phyloP scores from a whole-genome alignment of 2,113 vertebrate genomes.

The Brienomyrus longianalis region DNA sequence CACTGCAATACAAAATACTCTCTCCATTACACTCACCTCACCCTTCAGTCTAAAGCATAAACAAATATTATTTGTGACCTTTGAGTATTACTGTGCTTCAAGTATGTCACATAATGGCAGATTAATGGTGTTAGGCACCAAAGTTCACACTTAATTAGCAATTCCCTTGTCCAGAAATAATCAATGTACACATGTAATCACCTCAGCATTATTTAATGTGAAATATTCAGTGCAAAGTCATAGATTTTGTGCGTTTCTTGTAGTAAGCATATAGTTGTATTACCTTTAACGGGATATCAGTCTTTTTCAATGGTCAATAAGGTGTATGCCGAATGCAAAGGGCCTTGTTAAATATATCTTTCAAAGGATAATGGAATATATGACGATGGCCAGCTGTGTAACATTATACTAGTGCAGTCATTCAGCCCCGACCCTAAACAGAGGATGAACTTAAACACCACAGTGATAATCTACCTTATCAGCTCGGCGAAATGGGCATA shows the following conservation, averaged over 20 bases:
- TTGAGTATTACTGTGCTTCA: too few relatives aligned
- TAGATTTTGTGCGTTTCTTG: too few relatives aligned
- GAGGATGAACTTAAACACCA: neutral
- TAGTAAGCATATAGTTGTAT: neutral
- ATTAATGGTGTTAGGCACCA: slow-evolving; percentile 30
- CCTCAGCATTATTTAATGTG: neutral
- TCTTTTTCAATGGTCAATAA: neutral
- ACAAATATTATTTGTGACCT: neutral
- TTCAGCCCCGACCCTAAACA: neutral
- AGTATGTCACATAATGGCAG: too few relatives aligned
- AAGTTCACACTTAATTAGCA: slow-evolving; percentile 31
- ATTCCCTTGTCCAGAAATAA: slow-evolving; percentile 33
- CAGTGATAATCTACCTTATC: neutral
- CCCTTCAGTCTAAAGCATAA: neutral
- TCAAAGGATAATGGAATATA: too few relatives aligned
- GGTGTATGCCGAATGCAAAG: neutral
- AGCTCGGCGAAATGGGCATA: neutral
- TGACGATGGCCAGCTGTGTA: neutral
- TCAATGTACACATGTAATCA: neutral
- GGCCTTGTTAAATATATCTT: too few relatives aligned
- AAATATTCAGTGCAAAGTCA: too few relatives aligned
- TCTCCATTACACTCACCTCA: neutral
- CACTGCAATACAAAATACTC: neutral
- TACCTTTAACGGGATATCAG: neutral
- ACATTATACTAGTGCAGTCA: neutral